Evolutionary conservation across 2,797 vertebrate genomes (phyloP).

Genomic region (Rhinogobio ventralis): DNA sequence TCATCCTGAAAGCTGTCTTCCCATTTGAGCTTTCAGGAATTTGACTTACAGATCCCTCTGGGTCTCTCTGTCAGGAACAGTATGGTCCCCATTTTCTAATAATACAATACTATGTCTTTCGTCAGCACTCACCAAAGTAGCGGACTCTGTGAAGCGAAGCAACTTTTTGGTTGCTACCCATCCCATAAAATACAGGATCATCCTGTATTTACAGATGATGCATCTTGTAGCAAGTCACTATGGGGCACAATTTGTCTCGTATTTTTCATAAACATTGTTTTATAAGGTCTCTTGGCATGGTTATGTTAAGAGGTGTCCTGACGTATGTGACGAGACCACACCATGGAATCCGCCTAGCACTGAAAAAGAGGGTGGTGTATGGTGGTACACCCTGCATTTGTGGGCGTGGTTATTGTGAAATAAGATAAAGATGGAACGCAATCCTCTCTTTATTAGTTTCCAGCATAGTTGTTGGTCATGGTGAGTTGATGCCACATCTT

Average conservation of each 20-base stretch:
- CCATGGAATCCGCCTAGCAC: too few species aligned
- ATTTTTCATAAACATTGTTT: background rate
- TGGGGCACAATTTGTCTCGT: background rate
- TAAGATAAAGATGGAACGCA: background rate
- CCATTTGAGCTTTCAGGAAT: conserved; percentile 48
- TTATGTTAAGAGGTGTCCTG: background rate
- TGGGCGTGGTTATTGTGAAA: background rate
- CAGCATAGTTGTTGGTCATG: background rate
- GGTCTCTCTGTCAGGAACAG: background rate
- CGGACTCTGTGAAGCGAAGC: background rate
- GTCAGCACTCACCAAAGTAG: too few species aligned
- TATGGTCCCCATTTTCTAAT: background rate
- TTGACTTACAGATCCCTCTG: background rate
- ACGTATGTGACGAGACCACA: background rate
- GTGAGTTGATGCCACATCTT: background rate
- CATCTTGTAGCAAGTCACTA: background rate
- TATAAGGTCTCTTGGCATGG: background rate
- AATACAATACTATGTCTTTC: background rate
- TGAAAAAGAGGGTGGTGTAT: too few species aligned
- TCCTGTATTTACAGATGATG: background rate
- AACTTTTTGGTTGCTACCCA: background rate
- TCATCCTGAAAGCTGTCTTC: conserved; percentile 62
- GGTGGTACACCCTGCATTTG: too few species aligned
- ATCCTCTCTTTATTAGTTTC: background rate
- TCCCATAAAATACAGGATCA: background rate